Percentiles rank a stretch among this genome's conserved stretches.
These are phyloP conservation scores for Steatocranus sp. DNA, from an alignment of 2,797 vertebrate species.

Conservation along the genomic window DNA sequence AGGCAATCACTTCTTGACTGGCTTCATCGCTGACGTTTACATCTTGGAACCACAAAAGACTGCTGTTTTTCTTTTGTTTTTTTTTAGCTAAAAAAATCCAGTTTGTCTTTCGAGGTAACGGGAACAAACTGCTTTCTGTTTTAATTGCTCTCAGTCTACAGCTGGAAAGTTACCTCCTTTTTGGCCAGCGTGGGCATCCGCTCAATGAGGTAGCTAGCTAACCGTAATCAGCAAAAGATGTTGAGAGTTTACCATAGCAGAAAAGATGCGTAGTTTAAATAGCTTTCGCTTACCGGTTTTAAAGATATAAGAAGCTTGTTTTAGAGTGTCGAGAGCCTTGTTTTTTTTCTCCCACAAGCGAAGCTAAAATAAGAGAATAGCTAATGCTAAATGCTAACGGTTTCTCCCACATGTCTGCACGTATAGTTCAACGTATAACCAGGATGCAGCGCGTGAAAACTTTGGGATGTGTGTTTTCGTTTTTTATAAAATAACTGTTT, in stretches of 20 bases:
- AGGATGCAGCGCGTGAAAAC: background rate
- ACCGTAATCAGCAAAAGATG: background rate
- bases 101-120: constrained; percentile 9
- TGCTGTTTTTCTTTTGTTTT: background rate
- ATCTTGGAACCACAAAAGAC: background rate
- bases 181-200: constrained; percentile 56
- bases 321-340: background rate
- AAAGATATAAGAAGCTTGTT: accelerated
- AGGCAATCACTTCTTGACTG: constrained; percentile 13
- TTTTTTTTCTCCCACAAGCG: background rate
- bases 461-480: background rate
- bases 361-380: background rate
- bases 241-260: background rate
- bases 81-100: background rate
- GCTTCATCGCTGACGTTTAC: background rate
- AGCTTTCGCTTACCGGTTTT: accelerated
- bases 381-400: constrained; percentile 65
- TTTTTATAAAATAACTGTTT: background rate
- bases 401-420: constrained; percentile 50
- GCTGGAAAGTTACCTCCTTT: constrained; percentile 48
- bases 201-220: constrained; percentile 30
- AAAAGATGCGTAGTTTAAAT: background rate
- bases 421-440: background rate
- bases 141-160: background rate
- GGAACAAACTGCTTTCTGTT: background rate